Evolutionary conservation across 2,888 invertebrate genomes (phyloP).

Genomic region (Tetrapedia diversipes): DNA sequence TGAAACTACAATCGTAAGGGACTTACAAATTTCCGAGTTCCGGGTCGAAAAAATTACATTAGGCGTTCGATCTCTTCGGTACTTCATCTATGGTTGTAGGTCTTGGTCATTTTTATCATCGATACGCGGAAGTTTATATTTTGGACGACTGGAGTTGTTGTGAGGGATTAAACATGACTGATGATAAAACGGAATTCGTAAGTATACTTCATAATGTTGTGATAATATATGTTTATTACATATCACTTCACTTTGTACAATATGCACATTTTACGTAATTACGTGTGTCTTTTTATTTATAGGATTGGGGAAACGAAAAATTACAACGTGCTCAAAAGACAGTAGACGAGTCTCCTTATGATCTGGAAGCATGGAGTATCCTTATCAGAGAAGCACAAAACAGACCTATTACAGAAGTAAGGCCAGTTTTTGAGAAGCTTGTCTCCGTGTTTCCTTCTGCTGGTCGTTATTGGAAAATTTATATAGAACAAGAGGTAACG

Average conservation of each 20-base stretch:
- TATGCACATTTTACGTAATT: neutral
- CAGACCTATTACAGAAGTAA: conserved; percentile 93
- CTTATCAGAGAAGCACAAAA: conserved; percentile 96
- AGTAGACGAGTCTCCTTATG: conserved; percentile 94
- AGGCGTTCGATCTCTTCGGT: too few species aligned
- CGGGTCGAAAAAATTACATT: too few species aligned
- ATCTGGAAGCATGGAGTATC: conserved; percentile 99
- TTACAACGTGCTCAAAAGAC: conserved; percentile 92
- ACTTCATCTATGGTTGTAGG: too few species aligned
- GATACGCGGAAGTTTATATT: conserved; percentile 22
- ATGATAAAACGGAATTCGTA: conserved; percentile 75
- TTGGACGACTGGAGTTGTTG: conserved; percentile 1
- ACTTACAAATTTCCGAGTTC: too few species aligned
- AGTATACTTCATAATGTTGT: conserved; percentile 50
- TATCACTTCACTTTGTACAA: conserved; percentile 54
- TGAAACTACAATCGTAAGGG: too few species aligned
- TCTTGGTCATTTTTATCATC: conserved; percentile 13
- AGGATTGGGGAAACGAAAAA: conserved; percentile 96
- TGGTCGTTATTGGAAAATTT: conserved; percentile 99
- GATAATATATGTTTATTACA: neutral
- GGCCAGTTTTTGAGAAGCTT: conserved; percentile 96
- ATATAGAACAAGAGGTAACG: conserved; percentile 97
- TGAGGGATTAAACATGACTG: conserved; percentile 65
- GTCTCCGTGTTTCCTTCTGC: conserved; percentile 97
- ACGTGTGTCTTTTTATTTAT: conserved; percentile 47